Evolutionary conservation across 2,797 vertebrate genomes (phyloP), one percentile per base, ranked within the genome.

Genomic region (Aulostomus chinensis): DNA sequence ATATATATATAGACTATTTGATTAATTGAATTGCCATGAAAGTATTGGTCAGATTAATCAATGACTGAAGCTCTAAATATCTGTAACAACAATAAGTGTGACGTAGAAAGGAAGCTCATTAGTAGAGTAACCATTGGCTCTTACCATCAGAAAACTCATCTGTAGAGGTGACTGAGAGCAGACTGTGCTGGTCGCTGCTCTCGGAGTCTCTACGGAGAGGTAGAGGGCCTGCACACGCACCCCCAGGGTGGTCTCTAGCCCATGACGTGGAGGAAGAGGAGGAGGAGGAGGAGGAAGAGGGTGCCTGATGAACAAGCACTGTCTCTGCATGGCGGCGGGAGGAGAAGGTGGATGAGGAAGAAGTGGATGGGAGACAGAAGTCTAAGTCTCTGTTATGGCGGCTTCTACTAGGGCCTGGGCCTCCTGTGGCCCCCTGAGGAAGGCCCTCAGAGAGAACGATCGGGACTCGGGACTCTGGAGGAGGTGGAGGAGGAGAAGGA

Each of bases 131-230:
- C n/a, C n/a, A n/a, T n/a, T n/a, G n/a, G n/a, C n/a, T 60, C 94
- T 41, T 90, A 98, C 96, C 97, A 15, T 99, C 97, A 80, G 94
- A 94, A 76, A 94, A 98, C 8, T 98, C 97, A 72, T 98, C 94
- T 0, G 86, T 71, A 40, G 95, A 98, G 46, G 93, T 90, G 62
- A 97, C 92, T 8, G 97, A 99, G 66, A 98, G 89, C 85, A 98
- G 92, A 85, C 97, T 98, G 87, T 96, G 96, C 88, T 95, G 92
- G 86, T 99, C 96, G 57, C 96, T 97, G 84, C 88, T 94, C 82
- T 95, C 94, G 8, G 94, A 95, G 84, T 96, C 95, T 70, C 92
- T 92, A 31, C 91, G 88, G 34, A 94, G 94, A 63, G 93, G 92
- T 51, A 89, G 83, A 20, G 87, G 82, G 33, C 86, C 84, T 22